Percentiles rank a stretch among this genome's conserved stretches.
Evolutionary conservation across 2,113 vertebrate genomes (phyloP).

Genomic region (Brachyistius frenatus): DNA sequence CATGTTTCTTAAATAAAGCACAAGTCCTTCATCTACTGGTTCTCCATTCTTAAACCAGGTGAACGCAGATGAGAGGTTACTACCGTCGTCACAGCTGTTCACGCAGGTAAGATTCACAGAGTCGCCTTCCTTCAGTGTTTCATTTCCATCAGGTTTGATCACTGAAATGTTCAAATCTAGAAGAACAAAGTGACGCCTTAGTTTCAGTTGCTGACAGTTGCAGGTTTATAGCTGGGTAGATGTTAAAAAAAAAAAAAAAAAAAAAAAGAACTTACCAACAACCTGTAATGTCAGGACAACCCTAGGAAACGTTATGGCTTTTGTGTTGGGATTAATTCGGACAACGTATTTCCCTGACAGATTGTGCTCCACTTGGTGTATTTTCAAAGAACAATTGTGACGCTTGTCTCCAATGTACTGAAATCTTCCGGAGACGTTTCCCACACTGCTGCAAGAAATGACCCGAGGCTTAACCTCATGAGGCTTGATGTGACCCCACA

Average conservation of each 20-base stretch:
- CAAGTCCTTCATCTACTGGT: slow-evolving; percentile 12
- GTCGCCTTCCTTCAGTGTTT: slow-evolving; percentile 39
- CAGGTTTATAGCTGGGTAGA: too few species aligned
- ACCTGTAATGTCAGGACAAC: background rate
- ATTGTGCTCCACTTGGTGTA: slow-evolving; percentile 23
- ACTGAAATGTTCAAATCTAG: slow-evolving; percentile 26
- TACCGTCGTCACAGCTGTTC: slow-evolving; percentile 42
- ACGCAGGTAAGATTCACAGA: slow-evolving; percentile 51
- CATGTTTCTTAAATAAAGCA: slow-evolving; percentile 30
- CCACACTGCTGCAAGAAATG: background rate
- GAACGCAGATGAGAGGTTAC: background rate
- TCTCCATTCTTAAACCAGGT: slow-evolving; percentile 57
- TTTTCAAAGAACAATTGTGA: slow-evolving; percentile 57
- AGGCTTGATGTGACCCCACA: slow-evolving; percentile 25
- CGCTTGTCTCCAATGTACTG: slow-evolving; percentile 37
- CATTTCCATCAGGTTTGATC: background rate
- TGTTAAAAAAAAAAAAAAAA: background rate
- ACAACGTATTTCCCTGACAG: slow-evolving; percentile 37
- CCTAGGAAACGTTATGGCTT: fast-evolving
- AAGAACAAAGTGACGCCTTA: background rate
- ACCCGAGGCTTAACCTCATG: fast-evolving
- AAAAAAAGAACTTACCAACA: slow-evolving; percentile 59
- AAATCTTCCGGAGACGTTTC: background rate
- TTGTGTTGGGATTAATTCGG: background rate
- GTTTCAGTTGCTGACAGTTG: too few species aligned